phyloP scores from a whole-genome alignment of 2,888 invertebrate species.

The Lomographa bimaculata region DNA sequence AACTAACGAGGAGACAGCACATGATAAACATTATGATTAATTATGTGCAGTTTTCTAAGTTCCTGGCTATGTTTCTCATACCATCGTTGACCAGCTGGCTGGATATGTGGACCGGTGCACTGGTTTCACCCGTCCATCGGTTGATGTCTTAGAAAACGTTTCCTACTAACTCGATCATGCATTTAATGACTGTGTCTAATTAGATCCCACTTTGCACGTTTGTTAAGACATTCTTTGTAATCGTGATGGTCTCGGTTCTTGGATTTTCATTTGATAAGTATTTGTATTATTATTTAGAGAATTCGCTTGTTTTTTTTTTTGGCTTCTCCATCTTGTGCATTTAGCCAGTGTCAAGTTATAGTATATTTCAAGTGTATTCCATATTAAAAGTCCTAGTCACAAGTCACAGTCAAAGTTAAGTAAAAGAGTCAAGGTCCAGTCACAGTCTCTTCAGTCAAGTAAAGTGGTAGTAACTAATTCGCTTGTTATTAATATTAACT shows the following conservation, averaged over 20 bases:
- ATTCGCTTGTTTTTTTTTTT: too few relatives aligned
- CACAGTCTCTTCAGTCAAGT: too few relatives aligned
- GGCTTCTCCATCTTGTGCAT: too few relatives aligned
- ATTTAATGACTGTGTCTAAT: constrained; percentile 63
- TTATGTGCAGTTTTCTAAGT: constrained; percentile 57
- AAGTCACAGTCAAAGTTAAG: too few relatives aligned
- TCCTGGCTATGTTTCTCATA: constrained; percentile 74
- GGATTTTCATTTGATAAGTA: not conserved
- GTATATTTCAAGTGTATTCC: too few relatives aligned
- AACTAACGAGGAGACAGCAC: constrained; percentile 28
- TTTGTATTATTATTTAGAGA: too few relatives aligned
- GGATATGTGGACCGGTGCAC: constrained; percentile 79
- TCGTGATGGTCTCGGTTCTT: constrained; percentile 6
- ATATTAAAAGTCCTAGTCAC: too few relatives aligned
- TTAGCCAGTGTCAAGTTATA: too few relatives aligned
- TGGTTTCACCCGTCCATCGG: constrained; percentile 71
- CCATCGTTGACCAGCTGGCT: constrained; percentile 69
- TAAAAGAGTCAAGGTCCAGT: too few relatives aligned
- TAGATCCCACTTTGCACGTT: constrained; percentile 39
- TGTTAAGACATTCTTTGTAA: constrained; percentile 12
- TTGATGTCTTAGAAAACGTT: constrained; percentile 72
- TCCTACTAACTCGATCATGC: constrained; percentile 78
- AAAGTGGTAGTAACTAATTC: too few relatives aligned
- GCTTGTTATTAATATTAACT: too few relatives aligned
- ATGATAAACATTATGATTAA: constrained; percentile 26